A percentile compares a stretch with the other conserved stretches of the same genome.
phyloP scores from a whole-genome alignment of 2,113 vertebrate species.

The Nanger granti region DNA sequence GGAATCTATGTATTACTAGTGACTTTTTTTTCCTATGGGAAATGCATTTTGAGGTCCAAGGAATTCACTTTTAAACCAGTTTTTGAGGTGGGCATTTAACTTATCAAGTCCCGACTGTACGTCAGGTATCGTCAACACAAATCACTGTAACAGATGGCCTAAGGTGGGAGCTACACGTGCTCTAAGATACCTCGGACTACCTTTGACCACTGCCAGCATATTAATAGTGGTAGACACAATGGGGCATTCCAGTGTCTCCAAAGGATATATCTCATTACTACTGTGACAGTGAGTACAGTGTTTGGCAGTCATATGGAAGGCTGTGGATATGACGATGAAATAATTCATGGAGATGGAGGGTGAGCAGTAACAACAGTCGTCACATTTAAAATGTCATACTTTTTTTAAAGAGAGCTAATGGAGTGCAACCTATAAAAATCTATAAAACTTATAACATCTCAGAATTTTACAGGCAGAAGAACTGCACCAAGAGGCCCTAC shows the following conservation, averaged over 20 bases:
- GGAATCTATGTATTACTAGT: neutral
- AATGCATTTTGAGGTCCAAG: neutral
- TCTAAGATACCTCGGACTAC: too few species aligned
- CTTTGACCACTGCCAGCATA: neutral
- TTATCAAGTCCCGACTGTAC: neutral
- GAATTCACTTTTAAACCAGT: neutral
- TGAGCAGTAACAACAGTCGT: neutral
- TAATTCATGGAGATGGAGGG: neutral
- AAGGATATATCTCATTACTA: neutral
- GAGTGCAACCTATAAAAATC: neutral
- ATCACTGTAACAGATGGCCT: neutral
- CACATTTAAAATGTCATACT: neutral
- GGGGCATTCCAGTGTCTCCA: neutral
- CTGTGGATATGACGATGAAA: neutral
- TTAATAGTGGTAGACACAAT: neutral
- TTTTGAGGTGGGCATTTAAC: neutral
- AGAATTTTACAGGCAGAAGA: neutral
- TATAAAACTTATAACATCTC: neutral
- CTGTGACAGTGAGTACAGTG: neutral
- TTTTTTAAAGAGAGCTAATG: neutral
- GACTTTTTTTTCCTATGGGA: neutral
- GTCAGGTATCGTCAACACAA: neutral
- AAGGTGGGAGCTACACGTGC: neutral
- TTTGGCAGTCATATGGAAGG: neutral
- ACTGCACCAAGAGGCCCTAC: fast-evolving